Evolutionary conservation across 1,140 invertebrate species (phyloP).

Genomic region (Drosophila equinoxialis): DNA sequence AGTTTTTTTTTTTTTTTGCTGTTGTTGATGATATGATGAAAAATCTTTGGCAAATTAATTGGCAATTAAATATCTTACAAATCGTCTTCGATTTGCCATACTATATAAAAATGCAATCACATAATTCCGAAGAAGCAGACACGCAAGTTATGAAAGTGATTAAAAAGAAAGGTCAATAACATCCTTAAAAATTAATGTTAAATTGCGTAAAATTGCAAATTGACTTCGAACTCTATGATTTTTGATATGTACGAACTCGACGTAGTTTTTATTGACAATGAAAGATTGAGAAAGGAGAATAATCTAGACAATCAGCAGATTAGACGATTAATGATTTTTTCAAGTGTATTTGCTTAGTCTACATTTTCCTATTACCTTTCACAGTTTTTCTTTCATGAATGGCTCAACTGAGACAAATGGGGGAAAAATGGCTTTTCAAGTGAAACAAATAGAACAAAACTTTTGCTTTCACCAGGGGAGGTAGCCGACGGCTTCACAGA

Average conservation of each 20-base stretch:
- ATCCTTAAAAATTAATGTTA: not conserved
- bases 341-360: not conserved
- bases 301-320: no score
- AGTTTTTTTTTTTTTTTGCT: not conserved
- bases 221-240: no score
- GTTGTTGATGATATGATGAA: slow-evolving; percentile 9
- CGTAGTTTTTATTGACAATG: no score
- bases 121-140: not conserved
- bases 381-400: slow-evolving; percentile 15
- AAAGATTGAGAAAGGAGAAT: no score
- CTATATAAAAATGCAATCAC: not conserved
- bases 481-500: not conserved
- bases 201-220: no score
- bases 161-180: not conserved
- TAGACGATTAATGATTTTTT: not conserved
- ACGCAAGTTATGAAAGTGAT: slow-evolving; percentile 4
- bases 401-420: not conserved
- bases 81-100: slow-evolving; percentile 12
- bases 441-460: slow-evolving; percentile 79
- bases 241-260: no score
- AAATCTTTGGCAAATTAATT: slow-evolving; percentile 17
- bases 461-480: slow-evolving; percentile 69
- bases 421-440: slow-evolving; percentile 45
- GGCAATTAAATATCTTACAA: slow-evolving; percentile 14
- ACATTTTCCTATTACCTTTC: not conserved